These are phyloP conservation scores for Heliothis subflexa DNA, from an alignment of 1,140 invertebrate genomes.

Conservation along the genomic window DNA sequence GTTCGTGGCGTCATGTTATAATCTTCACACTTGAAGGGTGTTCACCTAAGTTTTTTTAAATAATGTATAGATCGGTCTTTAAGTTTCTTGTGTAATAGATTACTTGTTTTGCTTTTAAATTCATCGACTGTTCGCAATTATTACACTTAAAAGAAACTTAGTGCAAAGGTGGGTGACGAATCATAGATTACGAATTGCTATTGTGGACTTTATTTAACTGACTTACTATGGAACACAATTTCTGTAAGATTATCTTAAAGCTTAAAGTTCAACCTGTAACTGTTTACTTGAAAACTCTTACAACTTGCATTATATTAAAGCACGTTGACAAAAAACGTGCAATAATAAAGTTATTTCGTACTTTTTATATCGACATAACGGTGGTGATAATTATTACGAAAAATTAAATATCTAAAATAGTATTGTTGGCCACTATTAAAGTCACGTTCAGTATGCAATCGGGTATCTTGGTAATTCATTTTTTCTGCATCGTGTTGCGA, in stretches of 20 bases:
- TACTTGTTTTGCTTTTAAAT: not conserved
- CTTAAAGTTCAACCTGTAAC: no score
- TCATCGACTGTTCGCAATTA: no score
- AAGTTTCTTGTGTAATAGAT: not conserved
- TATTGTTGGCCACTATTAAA: constrained; percentile 17
- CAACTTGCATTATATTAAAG: no score
- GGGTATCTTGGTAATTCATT: constrained; percentile 43
- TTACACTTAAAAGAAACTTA: no score
- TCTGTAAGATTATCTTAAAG: no score
- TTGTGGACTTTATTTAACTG: no score
- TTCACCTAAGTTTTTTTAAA: not conserved
- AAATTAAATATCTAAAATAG: constrained; percentile 18
- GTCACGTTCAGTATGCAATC: constrained; percentile 45
- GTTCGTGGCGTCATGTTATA: not conserved
- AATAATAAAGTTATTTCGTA: no score
- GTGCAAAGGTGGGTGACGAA: no score
- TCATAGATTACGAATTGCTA: no score
- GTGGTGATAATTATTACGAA: constrained; percentile 4
- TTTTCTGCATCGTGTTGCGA: constrained; percentile 37
- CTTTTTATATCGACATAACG: not conserved
- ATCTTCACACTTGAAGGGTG: not conserved
- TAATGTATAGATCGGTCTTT: not conserved
- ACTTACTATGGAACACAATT: no score
- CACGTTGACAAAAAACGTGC: no score
- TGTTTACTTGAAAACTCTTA: no score